Conservation (phyloP, 2,797 vertebrate genomes). For the Chrysolophus pictus region DNA sequence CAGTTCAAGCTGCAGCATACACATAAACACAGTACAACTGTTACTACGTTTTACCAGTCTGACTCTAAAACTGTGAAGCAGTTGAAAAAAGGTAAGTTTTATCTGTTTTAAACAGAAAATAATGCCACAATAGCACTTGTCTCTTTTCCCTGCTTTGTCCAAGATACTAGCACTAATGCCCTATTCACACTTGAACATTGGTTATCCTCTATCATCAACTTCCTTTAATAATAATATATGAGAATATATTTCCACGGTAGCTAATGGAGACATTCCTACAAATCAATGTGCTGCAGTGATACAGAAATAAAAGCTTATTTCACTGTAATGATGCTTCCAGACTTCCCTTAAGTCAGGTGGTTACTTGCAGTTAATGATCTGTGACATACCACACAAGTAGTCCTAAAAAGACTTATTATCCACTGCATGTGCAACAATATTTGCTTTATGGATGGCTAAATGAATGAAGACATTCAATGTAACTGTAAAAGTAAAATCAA, state of each 20-base stretch:
- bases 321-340: slow-evolving; percentile 95
- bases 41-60: neutral
- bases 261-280: slow-evolving; percentile 87
- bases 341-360: slow-evolving; percentile 92
- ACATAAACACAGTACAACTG: neutral
- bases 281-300: slow-evolving; percentile 89
- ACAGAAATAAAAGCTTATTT: slow-evolving; percentile 90
- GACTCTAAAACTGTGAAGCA: neutral
- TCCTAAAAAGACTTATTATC: slow-evolving; percentile 96
- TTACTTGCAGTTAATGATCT: slow-evolving; percentile 93
- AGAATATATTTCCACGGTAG: slow-evolving; percentile 78
- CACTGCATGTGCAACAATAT: slow-evolving; percentile 99
- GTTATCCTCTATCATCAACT: slow-evolving; percentile 73
- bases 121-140: slow-evolving; percentile 29
- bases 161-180: slow-evolving; percentile 46
- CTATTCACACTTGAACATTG: slow-evolving; percentile 50
- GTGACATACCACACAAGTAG: slow-evolving; percentile 99
- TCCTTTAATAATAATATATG: slow-evolving; percentile 75
- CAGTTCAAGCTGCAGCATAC: neutral
- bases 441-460: slow-evolving; percentile 99
- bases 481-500: slow-evolving; percentile 92
- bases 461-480: slow-evolving; percentile 98
- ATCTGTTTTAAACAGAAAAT: slow-evolving; percentile 15
- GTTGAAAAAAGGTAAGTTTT: slow-evolving; percentile 28
- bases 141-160: slow-evolving; percentile 26